Percentiles rank a stretch among this genome's conserved stretches.
Conservation (phyloP, 1,140 invertebrate species). For the Pantala flavescens region DNA sequence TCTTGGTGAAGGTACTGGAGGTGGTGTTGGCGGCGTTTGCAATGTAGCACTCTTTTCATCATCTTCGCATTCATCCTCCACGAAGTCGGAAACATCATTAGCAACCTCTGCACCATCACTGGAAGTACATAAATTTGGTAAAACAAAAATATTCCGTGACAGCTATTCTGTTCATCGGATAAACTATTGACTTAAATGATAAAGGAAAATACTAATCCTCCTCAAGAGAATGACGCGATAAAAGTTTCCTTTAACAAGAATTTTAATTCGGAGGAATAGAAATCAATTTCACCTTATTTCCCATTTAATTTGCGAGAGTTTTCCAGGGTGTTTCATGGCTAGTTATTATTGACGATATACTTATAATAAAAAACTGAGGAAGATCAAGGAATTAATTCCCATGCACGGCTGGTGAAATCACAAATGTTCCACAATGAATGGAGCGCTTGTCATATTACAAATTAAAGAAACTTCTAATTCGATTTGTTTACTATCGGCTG, state of each 20-base stretch:
- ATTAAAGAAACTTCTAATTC: too few species aligned
- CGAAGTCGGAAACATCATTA: constrained; percentile 15
- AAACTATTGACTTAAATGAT: too few species aligned
- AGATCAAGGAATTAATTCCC: too few species aligned
- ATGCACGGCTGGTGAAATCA: too few species aligned
- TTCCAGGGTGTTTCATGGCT: background rate
- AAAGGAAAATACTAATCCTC: too few species aligned
- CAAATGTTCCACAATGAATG: too few species aligned
- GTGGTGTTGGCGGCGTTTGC: constrained; percentile 31
- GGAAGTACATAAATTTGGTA: background rate
- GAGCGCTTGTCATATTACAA: too few species aligned
- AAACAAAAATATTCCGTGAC: background rate
- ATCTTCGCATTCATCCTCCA: background rate
- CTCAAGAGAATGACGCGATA: too few species aligned
- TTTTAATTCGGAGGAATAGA: background rate
- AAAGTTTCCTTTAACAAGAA: too few species aligned
- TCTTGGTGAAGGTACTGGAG: constrained; percentile 53
- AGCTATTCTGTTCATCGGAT: too few species aligned
- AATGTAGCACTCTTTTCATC: constrained; percentile 13
- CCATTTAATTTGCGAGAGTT: background rate
- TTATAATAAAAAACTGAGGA: too few species aligned
- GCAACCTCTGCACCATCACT: background rate
- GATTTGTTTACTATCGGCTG: too few species aligned
- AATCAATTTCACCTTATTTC: background rate
- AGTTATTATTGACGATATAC: background rate